Percentiles rank a stretch among this genome's conserved stretches.
phyloP scores from a whole-genome alignment of 2,797 vertebrate genomes.

The Enteromius fasciolatus region DNA sequence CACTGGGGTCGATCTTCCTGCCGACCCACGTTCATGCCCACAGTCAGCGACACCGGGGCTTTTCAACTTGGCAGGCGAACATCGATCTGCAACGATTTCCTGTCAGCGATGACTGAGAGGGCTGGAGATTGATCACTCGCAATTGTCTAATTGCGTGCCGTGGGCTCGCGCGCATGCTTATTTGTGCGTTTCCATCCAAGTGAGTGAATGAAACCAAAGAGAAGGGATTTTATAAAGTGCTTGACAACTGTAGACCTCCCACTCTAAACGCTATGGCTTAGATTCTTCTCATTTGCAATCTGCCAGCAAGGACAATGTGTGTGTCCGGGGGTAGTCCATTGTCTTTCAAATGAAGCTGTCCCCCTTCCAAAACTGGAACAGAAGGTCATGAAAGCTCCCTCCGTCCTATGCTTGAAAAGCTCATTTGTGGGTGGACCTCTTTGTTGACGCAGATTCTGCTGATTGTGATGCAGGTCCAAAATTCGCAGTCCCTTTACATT shows the following conservation, averaged over 20 bases:
- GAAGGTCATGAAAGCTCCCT: slow-evolving; percentile 70
- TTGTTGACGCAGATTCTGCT: slow-evolving; percentile 40
- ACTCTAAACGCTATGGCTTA: slow-evolving; percentile 70
- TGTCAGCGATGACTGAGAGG: slow-evolving; percentile 69
- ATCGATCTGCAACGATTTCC: slow-evolving; percentile 79
- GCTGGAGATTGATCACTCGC: slow-evolving; percentile 56
- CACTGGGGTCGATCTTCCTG: slow-evolving; percentile 39
- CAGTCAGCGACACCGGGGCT: slow-evolving; percentile 68
- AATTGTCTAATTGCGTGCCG: slow-evolving; percentile 63
- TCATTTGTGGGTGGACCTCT: slow-evolving; percentile 51
- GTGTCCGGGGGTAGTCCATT: slow-evolving; percentile 68
- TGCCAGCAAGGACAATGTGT: slow-evolving; percentile 64
- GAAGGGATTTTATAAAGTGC: slow-evolving; percentile 76
- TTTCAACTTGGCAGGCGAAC: slow-evolving; percentile 63
- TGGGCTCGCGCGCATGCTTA: slow-evolving; percentile 44
- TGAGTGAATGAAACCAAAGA: slow-evolving; percentile 56
- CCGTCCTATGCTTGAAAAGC: slow-evolving; percentile 62
- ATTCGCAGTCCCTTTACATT: slow-evolving; percentile 8
- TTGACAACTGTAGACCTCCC: slow-evolving; percentile 79
- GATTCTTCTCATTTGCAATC: slow-evolving; percentile 68
- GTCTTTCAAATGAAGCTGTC: slow-evolving; percentile 81
- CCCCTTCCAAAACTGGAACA: slow-evolving; percentile 70
- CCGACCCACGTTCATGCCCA: slow-evolving; percentile 51
- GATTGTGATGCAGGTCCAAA: slow-evolving; percentile 34
- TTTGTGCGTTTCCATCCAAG: slow-evolving; percentile 45